Conservation (phyloP, 2,113 vertebrate genomes). For the Myotis brandtii region DNA sequence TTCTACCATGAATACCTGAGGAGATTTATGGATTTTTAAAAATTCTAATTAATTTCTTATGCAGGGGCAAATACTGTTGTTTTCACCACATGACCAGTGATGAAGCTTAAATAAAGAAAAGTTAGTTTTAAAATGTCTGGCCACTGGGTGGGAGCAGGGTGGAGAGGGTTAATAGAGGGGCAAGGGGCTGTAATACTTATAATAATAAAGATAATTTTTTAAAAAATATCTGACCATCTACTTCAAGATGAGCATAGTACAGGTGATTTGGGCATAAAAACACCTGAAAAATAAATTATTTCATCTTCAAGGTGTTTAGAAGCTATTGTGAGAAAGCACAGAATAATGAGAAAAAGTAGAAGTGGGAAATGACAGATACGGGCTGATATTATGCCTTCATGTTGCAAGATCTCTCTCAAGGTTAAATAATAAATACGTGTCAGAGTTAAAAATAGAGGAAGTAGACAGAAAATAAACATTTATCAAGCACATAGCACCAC, state of each 20-base stretch:
- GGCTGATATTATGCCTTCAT: background rate
- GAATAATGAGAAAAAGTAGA: background rate
- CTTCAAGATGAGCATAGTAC: background rate
- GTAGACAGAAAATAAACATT: slow-evolving; percentile 38
- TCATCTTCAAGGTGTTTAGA: background rate
- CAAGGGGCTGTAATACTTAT: too few species aligned
- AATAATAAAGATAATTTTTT: too few species aligned
- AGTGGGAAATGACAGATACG: background rate
- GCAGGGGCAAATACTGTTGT: background rate
- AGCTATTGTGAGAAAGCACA: background rate
- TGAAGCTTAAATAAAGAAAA: slow-evolving; percentile 1
- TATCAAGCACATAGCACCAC: background rate
- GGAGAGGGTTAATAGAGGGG: too few species aligned
- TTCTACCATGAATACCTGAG: background rate
- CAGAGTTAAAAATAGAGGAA: slow-evolving; percentile 5
- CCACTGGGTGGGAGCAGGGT: background rate
- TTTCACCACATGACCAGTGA: background rate
- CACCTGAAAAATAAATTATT: background rate
- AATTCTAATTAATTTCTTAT: slow-evolving; percentile 46
- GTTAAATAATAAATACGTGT: slow-evolving; percentile 19
- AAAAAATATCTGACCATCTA: background rate
- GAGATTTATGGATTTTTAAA: background rate
- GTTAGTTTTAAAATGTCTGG: background rate
- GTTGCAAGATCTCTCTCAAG: background rate
- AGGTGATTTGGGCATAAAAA: background rate